These are phyloP conservation scores for Intellagama lesueurii DNA, from an alignment of 2,797 vertebrate species.

Conservation along the genomic window DNA sequence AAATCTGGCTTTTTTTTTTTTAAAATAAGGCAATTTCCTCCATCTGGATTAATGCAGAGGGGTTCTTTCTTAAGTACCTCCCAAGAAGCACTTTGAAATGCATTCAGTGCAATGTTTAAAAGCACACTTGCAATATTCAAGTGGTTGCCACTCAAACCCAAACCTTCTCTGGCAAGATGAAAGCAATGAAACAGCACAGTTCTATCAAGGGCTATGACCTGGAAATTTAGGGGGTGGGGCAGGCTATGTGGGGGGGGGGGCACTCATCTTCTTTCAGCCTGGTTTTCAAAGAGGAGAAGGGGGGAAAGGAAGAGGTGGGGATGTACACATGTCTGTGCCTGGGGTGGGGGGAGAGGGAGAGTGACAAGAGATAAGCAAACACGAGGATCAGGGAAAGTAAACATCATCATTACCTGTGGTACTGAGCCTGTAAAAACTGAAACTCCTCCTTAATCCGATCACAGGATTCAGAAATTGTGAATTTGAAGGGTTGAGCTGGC, in stretches of 20 bases:
- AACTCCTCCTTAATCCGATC: constrained; percentile 98
- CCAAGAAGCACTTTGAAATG: not conserved
- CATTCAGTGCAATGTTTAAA: not conserved
- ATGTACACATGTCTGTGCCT: constrained; percentile 11
- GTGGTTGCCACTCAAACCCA: not conserved
- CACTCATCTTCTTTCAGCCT: not conserved
- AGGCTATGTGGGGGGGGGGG: not conserved
- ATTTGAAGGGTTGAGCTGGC: constrained; percentile 95
- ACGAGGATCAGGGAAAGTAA: constrained; percentile 71
- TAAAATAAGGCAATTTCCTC: not conserved
- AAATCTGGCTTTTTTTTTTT: constrained; percentile 52
- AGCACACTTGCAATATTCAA: constrained; percentile 20
- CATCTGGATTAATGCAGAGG: constrained; percentile 10
- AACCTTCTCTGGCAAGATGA: constrained; percentile 21
- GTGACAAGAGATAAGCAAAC: constrained; percentile 64
- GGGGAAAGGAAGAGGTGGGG: not conserved
- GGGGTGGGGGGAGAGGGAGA: not conserved
- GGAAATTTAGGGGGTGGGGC: not conserved
- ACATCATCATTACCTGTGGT: constrained; percentile 89
- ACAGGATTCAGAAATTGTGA: constrained; percentile 95
- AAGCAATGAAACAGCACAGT: constrained; percentile 49
- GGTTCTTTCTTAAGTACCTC: not conserved
- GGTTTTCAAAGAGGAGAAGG: not conserved
- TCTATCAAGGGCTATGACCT: constrained; percentile 51
- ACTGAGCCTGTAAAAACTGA: constrained; percentile 96